Evolutionary conservation across 2,888 invertebrate genomes (phyloP).

Genomic region (Acheta domesticus): DNA sequence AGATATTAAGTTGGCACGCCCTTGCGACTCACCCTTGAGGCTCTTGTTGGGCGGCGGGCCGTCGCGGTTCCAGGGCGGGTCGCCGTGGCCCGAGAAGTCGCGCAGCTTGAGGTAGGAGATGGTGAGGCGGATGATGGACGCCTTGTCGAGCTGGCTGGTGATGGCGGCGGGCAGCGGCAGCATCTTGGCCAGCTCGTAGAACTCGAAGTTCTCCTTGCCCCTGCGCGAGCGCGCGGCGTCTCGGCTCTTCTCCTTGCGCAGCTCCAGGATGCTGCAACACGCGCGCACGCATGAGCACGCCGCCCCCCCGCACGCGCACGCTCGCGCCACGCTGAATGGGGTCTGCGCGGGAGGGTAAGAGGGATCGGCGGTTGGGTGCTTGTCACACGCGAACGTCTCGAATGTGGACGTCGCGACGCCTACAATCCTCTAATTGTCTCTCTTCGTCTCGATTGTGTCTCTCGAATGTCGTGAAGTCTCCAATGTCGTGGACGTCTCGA

Average conservation of each 20-base stretch:
- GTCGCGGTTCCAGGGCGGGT: slow-evolving; percentile 92
- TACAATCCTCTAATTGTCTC: too few relatives aligned
- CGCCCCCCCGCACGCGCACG: neutral
- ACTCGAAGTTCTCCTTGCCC: slow-evolving; percentile 94
- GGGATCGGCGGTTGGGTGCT: too few relatives aligned
- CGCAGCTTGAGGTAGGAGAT: slow-evolving; percentile 92
- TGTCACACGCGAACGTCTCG: too few relatives aligned
- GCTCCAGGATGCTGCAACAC: slow-evolving; percentile 81
- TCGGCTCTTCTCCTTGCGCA: slow-evolving; percentile 89
- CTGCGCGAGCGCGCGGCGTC: slow-evolving; percentile 88
- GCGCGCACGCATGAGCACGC: neutral
- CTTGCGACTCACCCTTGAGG: slow-evolving; percentile 72
- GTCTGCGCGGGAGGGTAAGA: too few relatives aligned
- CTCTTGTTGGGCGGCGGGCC: slow-evolving; percentile 73
- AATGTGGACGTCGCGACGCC: too few relatives aligned
- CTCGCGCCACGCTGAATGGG: neutral
- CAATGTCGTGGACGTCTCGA: too few relatives aligned
- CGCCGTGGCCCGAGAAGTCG: slow-evolving; percentile 93
- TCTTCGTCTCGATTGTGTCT: too few relatives aligned
- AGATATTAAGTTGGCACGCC: too few relatives aligned
- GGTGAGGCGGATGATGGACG: slow-evolving; percentile 92
- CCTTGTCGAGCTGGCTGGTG: slow-evolving; percentile 91
- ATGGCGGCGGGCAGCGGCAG: slow-evolving; percentile 85
- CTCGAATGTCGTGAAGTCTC: too few relatives aligned
- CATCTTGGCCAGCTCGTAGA: slow-evolving; percentile 94